A percentile compares a stretch with the other conserved stretches of the same genome.
phyloP scores from a whole-genome alignment of 2,113 vertebrate genomes.

The Epinephelus lanceolatus region DNA sequence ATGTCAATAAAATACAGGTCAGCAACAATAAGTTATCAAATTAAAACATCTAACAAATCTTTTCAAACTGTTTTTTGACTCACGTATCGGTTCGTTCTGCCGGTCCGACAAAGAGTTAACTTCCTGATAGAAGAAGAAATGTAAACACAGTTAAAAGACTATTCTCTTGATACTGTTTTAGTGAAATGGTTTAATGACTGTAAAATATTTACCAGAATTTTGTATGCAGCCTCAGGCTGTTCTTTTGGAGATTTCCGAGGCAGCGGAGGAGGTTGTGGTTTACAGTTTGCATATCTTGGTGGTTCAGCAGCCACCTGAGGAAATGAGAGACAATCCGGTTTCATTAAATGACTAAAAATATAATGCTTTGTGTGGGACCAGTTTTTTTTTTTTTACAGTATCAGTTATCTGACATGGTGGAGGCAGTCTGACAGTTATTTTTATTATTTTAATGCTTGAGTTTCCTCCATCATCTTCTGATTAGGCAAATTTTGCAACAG shows the following conservation, averaged over 20 bases:
- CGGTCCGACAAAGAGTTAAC: neutral
- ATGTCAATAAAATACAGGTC: constrained; percentile 1
- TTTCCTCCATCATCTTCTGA: no score
- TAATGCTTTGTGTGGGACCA: no score
- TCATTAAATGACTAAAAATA: no score
- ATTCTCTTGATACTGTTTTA: neutral
- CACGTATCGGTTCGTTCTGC: constrained; percentile 6
- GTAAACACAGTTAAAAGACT: no score
- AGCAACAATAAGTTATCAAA: constrained; percentile 2
- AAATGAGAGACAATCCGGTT: neutral
- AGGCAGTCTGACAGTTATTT: neutral
- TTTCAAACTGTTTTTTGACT: constrained; percentile 6
- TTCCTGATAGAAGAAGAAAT: constrained; percentile 27
- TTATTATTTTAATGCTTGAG: neutral
- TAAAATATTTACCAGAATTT: constrained; percentile 14
- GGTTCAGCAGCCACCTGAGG: neutral
- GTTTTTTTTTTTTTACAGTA: no score
- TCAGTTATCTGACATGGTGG: neutral
- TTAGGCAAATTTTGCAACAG: no score
- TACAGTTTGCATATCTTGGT: no score
- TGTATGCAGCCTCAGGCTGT: no score
- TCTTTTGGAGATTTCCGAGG: rapidly evolving
- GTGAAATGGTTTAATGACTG: neutral
- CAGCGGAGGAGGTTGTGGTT: rapidly evolving
- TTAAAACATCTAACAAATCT: no score